Evolutionary conservation across 2,888 invertebrate species (phyloP).

Genomic region (Rhynchonema sp.): DNA sequence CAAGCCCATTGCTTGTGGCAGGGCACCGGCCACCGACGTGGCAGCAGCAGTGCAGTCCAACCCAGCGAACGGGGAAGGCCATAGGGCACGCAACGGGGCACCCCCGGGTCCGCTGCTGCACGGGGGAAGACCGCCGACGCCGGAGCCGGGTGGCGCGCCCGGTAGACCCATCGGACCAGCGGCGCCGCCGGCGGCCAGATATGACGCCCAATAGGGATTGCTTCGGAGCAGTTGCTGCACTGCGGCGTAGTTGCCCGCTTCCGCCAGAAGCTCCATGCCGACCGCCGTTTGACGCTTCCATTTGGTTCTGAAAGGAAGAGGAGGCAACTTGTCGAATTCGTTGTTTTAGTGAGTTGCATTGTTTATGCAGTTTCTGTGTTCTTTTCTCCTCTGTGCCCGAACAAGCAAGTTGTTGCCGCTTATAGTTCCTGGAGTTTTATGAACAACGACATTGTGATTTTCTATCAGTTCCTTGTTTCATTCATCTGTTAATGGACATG

Average conservation of each 20-base stretch:
- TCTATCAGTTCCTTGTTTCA: too few species aligned
- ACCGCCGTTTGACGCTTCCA: constrained; percentile 98
- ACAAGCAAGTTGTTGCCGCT: too few species aligned
- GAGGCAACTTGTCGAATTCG: too few species aligned
- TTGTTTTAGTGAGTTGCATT: too few species aligned
- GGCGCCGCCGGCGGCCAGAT: constrained; percentile 4
- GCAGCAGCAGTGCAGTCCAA: too few species aligned
- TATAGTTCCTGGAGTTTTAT: too few species aligned
- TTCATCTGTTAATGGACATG: too few species aligned
- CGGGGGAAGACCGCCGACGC: neutral
- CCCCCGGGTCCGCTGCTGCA: neutral
- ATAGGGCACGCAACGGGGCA: too few species aligned
- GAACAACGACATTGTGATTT: too few species aligned
- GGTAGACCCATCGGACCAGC: neutral
- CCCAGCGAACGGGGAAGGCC: too few species aligned
- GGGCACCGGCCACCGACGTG: neutral
- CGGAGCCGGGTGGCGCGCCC: neutral
- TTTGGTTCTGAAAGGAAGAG: constrained; percentile 63
- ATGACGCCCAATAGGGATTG: constrained; percentile 23
- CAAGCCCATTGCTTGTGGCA: neutral
- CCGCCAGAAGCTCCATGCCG: constrained; percentile 80
- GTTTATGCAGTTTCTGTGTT: too few species aligned
- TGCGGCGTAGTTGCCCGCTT: constrained; percentile 94
- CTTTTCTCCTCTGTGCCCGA: too few species aligned
- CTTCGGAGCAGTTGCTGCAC: constrained; percentile 48